A percentile compares a stretch with the other conserved stretches of the same genome.
Conservation (phyloP, 2,888 invertebrate species). For the Ischnus inquisitorius region DNA sequence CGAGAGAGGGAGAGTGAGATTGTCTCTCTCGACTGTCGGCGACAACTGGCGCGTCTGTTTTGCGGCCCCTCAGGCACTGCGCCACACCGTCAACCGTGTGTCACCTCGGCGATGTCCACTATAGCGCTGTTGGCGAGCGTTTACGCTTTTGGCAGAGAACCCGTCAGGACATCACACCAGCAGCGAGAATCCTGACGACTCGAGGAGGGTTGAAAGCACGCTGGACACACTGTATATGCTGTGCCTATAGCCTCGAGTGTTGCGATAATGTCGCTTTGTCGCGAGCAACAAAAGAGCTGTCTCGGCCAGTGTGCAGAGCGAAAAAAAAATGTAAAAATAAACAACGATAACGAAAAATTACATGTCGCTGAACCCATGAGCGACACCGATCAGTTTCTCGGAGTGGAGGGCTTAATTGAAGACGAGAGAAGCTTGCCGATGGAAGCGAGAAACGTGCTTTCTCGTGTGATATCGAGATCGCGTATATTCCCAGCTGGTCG, state of each 20-base stretch:
- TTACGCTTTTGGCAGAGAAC: conserved; percentile 24
- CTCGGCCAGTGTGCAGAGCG: neutral
- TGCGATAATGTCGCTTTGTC: conserved; percentile 41
- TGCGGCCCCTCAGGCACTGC: conserved; percentile 54
- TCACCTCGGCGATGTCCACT: conserved; percentile 42
- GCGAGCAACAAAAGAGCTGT: conserved; percentile 30
- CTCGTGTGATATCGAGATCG: conserved; percentile 9
- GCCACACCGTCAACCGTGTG: conserved; percentile 23
- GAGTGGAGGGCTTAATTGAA: neutral
- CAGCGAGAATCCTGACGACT: conserved; percentile 9
- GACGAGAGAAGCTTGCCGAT: conserved; percentile 4
- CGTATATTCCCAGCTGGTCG: conserved; percentile 29
- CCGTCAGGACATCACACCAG: conserved; percentile 35
- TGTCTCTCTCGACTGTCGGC: conserved; percentile 51
- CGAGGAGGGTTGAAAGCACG: neutral
- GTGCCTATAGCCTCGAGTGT: conserved; percentile 9
- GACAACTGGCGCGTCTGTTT: conserved; percentile 64
- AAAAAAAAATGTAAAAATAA: neutral
- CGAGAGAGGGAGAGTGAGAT: conserved; percentile 25
- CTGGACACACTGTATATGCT: neutral
- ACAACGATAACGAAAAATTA: conserved; percentile 6
- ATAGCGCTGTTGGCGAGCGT: conserved; percentile 38
- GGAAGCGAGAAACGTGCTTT: conserved; percentile 11
- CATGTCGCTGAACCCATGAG: conserved; percentile 6
- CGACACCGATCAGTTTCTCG: conserved; percentile 48